Percentiles rank a stretch among this genome's conserved stretches.
These are phyloP conservation scores for Notolepis coatsorum DNA, from an alignment of 2,797 vertebrate species.

Conservation along the genomic window DNA sequence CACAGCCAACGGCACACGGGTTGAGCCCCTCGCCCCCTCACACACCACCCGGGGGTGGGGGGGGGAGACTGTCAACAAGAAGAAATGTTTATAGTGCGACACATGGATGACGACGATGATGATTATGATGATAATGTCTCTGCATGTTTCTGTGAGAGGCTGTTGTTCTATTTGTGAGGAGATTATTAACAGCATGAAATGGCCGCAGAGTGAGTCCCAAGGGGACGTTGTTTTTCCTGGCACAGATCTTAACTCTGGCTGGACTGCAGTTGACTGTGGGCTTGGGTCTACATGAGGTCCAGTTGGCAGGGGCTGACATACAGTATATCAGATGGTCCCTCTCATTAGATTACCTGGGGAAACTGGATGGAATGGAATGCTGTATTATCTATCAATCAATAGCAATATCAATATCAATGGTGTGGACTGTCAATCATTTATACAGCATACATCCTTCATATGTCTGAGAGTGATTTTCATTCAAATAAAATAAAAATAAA, in stretches of 20 bases:
- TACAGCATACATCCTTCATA: neutral
- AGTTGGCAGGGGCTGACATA: conserved; percentile 43
- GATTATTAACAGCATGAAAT: conserved; percentile 32
- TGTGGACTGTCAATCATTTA: neutral
- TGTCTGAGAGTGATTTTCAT: neutral
- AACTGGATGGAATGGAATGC: conserved; percentile 13
- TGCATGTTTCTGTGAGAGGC: neutral
- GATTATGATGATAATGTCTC: neutral
- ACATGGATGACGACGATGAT: neutral
- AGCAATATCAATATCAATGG: too few relatives aligned
- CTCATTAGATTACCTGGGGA: conserved; percentile 35
- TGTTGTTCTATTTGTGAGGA: conserved; percentile 5
- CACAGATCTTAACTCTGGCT: conserved; percentile 40
- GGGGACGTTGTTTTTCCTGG: conserved; percentile 55
- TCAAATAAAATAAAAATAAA: neutral
- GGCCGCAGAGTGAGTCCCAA: conserved; percentile 31
- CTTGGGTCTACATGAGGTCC: conserved; percentile 33
- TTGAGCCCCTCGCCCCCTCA: conserved; percentile 15
- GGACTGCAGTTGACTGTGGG: conserved; percentile 52
- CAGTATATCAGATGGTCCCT: conserved; percentile 36
- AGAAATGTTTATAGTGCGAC: neutral
- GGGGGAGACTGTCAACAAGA: neutral
- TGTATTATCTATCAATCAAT: conserved; percentile 6
- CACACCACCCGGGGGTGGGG: neutral
- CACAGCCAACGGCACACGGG: conserved; percentile 26